Conservation (phyloP, 2,888 invertebrate species). For the Cacoxenus indagator region DNA sequence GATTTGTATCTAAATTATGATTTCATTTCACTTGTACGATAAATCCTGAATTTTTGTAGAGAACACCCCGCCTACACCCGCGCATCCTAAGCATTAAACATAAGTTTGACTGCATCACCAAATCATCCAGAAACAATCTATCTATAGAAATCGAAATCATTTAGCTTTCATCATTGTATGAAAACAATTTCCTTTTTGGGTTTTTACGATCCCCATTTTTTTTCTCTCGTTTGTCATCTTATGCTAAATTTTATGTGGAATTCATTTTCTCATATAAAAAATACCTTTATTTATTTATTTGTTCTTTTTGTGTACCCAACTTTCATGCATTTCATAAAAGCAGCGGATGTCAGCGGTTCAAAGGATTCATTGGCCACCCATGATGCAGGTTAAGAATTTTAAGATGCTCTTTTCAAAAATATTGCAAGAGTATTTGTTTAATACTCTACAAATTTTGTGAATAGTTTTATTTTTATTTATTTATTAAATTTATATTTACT, state of each 20-base stretch:
- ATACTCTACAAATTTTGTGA: background rate
- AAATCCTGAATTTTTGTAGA: conserved; percentile 37
- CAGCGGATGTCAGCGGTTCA: conserved; percentile 85
- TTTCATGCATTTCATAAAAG: conserved; percentile 64
- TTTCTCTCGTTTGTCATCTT: no score
- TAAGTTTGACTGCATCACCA: no score
- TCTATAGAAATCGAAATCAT: no score
- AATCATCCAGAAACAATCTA: no score
- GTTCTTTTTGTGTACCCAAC: conserved; percentile 20
- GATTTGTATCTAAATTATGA: conserved; percentile 24
- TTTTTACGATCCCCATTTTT: no score
- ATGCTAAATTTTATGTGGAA: no score
- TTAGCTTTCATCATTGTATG: no score
- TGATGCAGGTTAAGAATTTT: conserved; percentile 78
- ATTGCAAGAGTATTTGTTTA: background rate
- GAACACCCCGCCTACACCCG: no score
- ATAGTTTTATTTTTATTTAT: no score
- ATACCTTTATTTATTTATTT: conserved; percentile 31
- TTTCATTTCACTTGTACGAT: conserved; percentile 37
- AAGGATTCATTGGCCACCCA: conserved; percentile 85
- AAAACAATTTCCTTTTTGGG: no score
- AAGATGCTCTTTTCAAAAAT: background rate
- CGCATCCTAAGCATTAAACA: no score
- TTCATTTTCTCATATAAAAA: conserved; percentile 20
- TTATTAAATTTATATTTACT: no score